A percentile compares a stretch with the other conserved stretches of the same genome.
These are phyloP conservation scores for human (Homo sapiens) DNA, from an alignment of 2,113 vertebrate genomes.

Conservation along the genomic window DNA sequence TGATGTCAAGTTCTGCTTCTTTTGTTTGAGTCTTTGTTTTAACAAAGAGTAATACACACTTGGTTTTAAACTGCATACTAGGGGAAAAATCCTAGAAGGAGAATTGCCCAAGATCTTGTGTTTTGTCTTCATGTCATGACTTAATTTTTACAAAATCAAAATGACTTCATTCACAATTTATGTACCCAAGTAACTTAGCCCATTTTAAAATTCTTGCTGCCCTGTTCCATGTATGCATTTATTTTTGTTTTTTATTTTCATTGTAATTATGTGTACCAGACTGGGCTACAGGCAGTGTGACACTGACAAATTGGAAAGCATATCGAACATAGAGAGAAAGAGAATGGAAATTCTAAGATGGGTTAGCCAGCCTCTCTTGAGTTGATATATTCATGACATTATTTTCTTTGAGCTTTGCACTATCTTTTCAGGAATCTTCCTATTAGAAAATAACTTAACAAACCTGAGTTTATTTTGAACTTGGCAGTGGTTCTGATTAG, in stretches of 20 bases:
- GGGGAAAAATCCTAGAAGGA: neutral
- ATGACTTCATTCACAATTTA: neutral
- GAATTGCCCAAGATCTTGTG: neutral
- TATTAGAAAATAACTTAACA: conserved; percentile 80
- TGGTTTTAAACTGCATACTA: neutral
- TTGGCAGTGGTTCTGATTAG: conserved; percentile 79
- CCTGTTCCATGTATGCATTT: neutral
- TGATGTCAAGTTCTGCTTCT: neutral
- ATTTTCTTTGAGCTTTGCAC: conserved; percentile 44
- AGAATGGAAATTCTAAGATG: neutral
- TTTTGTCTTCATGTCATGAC: conserved; percentile 38
- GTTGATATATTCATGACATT: neutral
- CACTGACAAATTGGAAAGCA: neutral
- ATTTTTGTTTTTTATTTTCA: neutral
- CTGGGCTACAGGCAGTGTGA: neutral
- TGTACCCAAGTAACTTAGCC: neutral
- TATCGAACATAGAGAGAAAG: neutral
- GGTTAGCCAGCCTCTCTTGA: neutral
- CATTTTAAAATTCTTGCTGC: neutral
- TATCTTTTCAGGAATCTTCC: conserved; percentile 59
- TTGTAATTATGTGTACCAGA: neutral
- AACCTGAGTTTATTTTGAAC: conserved; percentile 76
- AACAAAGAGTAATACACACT: neutral
- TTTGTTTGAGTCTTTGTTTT: neutral
- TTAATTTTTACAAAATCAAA: conserved; percentile 42